phyloP scores from a whole-genome alignment of 2,113 vertebrate species.

The Rana temporaria region DNA sequence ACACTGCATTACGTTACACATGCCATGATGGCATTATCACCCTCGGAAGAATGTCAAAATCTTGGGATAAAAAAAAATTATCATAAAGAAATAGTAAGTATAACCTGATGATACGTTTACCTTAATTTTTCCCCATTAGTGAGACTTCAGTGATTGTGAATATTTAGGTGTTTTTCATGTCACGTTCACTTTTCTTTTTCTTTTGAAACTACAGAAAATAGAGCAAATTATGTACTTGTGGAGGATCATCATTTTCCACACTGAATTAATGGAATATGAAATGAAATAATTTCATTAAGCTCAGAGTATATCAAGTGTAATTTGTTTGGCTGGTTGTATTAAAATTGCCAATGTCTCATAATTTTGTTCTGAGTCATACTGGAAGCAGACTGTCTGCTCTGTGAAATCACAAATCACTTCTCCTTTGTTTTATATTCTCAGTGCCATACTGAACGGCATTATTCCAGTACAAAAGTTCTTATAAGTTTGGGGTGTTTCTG shows the following conservation, averaged over 20 bases:
- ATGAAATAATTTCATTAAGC: slow-evolving; percentile 41
- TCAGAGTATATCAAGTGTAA: slow-evolving; percentile 24
- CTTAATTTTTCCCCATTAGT: no score
- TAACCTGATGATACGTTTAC: no score
- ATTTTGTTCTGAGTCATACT: background rate
- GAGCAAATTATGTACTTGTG: slow-evolving; percentile 37
- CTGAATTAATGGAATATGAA: slow-evolving; percentile 46
- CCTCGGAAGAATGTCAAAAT: no score
- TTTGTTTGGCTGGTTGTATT: slow-evolving; percentile 34
- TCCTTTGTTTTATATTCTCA: no score
- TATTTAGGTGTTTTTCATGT: background rate
- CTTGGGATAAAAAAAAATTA: no score
- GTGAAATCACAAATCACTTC: background rate
- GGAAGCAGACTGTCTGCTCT: background rate
- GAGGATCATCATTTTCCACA: slow-evolving; percentile 28
- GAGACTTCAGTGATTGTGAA: no score
- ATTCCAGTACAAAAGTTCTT: no score
- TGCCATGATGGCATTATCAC: no score
- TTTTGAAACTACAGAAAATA: slow-evolving; percentile 24
- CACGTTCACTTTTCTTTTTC: slow-evolving; percentile 19
- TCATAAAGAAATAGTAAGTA: no score
- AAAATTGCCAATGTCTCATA: slow-evolving; percentile 9
- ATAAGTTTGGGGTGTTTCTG: no score
- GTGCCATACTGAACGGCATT: no score
- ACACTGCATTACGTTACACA: no score